Evolutionary conservation across 2,113 vertebrate species (phyloP).

Genomic region (Gobius niger): DNA sequence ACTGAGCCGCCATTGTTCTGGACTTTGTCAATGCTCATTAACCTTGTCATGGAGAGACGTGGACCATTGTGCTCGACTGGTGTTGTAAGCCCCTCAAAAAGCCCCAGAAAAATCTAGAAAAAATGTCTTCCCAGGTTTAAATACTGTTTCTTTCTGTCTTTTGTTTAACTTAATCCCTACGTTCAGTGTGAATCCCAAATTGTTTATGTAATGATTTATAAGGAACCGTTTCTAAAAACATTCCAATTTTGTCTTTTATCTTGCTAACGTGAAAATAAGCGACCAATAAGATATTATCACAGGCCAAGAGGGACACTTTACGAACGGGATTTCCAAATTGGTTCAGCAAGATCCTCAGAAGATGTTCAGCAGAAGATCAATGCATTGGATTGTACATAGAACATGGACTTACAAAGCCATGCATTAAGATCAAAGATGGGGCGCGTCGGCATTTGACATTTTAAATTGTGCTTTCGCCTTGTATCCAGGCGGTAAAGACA

Average conservation of each 20-base stretch:
- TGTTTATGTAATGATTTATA: not conserved
- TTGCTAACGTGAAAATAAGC: not conserved
- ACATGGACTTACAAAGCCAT: conserved; percentile 7
- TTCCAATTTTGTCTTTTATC: conserved; percentile 1
- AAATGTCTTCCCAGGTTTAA: conserved; percentile 76
- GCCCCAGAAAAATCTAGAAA: conserved; percentile 30
- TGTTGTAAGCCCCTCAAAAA: conserved; percentile 59
- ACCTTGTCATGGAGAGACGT: conserved; percentile 51
- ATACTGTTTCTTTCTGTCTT: conserved; percentile 16
- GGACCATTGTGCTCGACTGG: conserved; percentile 39
- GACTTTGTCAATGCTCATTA: conserved; percentile 11
- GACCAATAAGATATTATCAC: not conserved
- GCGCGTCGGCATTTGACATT: conserved; percentile 9
- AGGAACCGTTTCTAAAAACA: not conserved
- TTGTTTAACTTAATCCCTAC: conserved; percentile 9
- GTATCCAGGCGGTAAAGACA: conserved; percentile 18
- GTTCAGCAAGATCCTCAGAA: not conserved
- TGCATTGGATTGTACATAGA: conserved; percentile 7
- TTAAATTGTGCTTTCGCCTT: conserved; percentile 22
- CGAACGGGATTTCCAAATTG: not conserved
- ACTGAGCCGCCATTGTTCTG: conserved; percentile 22
- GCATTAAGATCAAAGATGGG: not conserved
- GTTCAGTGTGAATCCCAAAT: not conserved
- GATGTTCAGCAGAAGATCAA: not conserved
- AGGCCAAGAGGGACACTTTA: not conserved